Conservation (phyloP, 1,140 invertebrate species). For the Pseudomyrmex sp. region DNA sequence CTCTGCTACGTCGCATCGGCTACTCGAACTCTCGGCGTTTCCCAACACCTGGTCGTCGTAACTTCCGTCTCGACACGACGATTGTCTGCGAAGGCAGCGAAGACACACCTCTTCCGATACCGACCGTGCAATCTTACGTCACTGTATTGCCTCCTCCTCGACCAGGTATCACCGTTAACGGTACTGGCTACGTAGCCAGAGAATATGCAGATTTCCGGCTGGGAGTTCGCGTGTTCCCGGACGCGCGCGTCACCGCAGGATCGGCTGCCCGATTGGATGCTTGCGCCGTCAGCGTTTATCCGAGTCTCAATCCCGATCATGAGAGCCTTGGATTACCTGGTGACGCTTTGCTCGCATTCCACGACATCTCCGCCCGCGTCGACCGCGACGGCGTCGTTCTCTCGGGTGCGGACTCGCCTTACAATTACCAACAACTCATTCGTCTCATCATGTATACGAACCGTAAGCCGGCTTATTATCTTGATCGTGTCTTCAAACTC, state of each 20-base stretch:
- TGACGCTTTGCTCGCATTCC: constrained; percentile 88
- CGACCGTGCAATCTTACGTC: constrained; percentile 92
- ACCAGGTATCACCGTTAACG: constrained; percentile 93
- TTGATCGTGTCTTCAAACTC: constrained; percentile 97
- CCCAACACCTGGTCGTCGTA: constrained; percentile 96
- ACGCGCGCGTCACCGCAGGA: constrained; percentile 90
- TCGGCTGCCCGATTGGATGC: constrained; percentile 91
- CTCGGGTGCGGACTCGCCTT: constrained; percentile 93
- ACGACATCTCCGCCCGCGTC: constrained; percentile 91
- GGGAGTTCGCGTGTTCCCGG: constrained; percentile 94
- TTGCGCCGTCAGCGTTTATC: constrained; percentile 96
- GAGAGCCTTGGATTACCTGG: constrained; percentile 93
- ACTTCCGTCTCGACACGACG: constrained; percentile 93
- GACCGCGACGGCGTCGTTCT: constrained; percentile 94
- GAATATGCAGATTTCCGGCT: constrained; percentile 94
- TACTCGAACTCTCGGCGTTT: constrained; percentile 96
- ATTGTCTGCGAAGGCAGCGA: constrained; percentile 88
- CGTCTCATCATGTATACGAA: constrained; percentile 96
- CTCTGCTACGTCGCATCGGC: constrained; percentile 93
- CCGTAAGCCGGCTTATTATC: constrained; percentile 96
- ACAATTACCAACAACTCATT: constrained; percentile 94
- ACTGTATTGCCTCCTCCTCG: constrained; percentile 94
- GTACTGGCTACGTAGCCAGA: constrained; percentile 92
- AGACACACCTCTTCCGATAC: constrained; percentile 84
- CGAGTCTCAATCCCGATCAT: constrained; percentile 97